These are phyloP conservation scores for Mesochorus sp. DNA, from an alignment of 2,888 invertebrate genomes.

Conservation along the genomic window DNA sequence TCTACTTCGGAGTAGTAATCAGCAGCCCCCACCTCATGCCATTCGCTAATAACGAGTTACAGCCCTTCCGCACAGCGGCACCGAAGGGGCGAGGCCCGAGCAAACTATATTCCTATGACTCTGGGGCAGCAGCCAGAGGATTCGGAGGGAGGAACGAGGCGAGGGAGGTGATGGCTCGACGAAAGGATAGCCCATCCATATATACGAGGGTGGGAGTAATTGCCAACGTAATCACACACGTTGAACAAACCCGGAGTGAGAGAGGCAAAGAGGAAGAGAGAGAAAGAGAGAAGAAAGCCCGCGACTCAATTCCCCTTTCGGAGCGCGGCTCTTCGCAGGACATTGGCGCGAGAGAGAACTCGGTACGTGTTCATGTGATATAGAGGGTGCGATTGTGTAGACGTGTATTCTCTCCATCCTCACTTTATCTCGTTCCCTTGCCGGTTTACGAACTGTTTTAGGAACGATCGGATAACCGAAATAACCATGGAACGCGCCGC, in stretches of 20 bases:
- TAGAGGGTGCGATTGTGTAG: constrained; percentile 65
- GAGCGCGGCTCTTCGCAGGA: constrained; percentile 35
- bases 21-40: constrained; percentile 72
- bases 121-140: constrained; percentile 50
- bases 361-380: constrained; percentile 17
- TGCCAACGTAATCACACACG: constrained; percentile 80
- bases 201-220: constrained; percentile 75
- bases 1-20: constrained; percentile 78
- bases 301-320: constrained; percentile 35
- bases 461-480: constrained; percentile 70
- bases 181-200: constrained; percentile 61
- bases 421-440: constrained; percentile 36
- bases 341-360: constrained; percentile 7
- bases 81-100: constrained; percentile 62
- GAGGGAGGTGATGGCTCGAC: constrained; percentile 46
- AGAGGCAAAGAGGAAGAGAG: not conserved
- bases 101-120: constrained; percentile 40
- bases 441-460: constrained; percentile 66
- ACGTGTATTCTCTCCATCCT: constrained; percentile 57
- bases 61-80: constrained; percentile 72
- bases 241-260: constrained; percentile 71
- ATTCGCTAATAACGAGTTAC: constrained; percentile 79
- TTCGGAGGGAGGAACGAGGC: constrained; percentile 50
- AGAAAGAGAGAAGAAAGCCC: constrained; percentile 40
- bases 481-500: constrained; percentile 54